Evolutionary conservation across 2,888 invertebrate species (phyloP).

Genomic region (Mimas tiliae): DNA sequence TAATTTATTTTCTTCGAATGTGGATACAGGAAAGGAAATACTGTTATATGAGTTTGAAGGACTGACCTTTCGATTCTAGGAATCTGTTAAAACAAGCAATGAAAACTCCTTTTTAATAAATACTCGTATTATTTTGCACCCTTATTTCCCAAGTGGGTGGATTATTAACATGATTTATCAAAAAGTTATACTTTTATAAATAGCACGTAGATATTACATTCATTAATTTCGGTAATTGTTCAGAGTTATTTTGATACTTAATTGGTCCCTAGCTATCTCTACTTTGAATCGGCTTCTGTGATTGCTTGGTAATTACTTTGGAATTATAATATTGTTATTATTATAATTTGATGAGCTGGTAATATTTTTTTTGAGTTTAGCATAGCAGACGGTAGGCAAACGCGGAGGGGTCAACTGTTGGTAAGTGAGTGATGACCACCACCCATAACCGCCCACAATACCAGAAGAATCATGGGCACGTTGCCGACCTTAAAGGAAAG

Average conservation of each 20-base stretch:
- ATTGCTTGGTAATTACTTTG: slow-evolving; percentile 2
- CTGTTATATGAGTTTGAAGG: not conserved
- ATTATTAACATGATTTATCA: not conserved
- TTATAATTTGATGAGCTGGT: not conserved
- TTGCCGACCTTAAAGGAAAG: too few species aligned
- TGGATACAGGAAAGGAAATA: not conserved
- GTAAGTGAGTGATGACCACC: too few species aligned
- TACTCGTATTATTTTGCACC: not conserved
- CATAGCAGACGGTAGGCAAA: too few species aligned
- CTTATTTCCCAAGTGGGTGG: not conserved
- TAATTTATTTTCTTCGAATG: not conserved
- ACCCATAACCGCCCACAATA: too few species aligned
- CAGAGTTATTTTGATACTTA: not conserved
- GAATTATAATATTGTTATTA: slow-evolving; percentile 7
- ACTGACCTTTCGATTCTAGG: not conserved
- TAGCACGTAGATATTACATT: not conserved
- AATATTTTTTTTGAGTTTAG: not conserved
- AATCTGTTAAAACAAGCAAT: not conserved
- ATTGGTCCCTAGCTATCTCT: not conserved
- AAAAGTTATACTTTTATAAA: not conserved
- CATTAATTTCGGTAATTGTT: not conserved
- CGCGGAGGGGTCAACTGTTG: too few species aligned
- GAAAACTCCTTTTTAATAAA: not conserved
- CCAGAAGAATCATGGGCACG: too few species aligned
- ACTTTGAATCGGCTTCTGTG: not conserved